These are phyloP conservation scores for Drosophila differens DNA, from an alignment of 2,888 invertebrate species.

Conservation along the genomic window DNA sequence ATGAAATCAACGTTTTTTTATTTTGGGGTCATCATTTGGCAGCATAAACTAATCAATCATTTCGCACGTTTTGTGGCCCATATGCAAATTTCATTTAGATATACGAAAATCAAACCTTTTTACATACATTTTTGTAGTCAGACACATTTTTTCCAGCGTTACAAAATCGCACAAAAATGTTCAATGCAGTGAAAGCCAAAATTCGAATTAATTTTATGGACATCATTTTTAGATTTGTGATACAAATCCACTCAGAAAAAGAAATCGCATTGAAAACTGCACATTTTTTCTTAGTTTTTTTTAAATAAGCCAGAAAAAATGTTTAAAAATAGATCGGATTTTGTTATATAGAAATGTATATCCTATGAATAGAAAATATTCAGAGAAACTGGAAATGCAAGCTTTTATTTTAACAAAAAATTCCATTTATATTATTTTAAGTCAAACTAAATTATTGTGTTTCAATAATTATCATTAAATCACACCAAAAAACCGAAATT, in stretches of 20 bases:
- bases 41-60: constrained; percentile 2
- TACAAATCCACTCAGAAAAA: neutral
- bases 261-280: neutral
- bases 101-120: neutral
- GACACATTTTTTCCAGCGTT: neutral
- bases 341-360: neutral
- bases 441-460: neutral
- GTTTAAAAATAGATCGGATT: no score
- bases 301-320: neutral
- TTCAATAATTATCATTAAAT: neutral
- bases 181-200: neutral
- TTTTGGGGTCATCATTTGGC: constrained; percentile 1
- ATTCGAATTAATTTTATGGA: neutral
- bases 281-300: no score
- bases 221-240: neutral
- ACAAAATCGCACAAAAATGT: neutral
- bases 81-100: constrained; percentile 1
- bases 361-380: no score
- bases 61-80: constrained; percentile 1
- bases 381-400: no score
- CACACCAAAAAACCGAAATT: neutral
- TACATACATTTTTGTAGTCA: neutral
- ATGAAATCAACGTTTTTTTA: neutral
- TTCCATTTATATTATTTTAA: accelerated
- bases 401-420: accelerated